Base-by-base conservation (phyloP, 1,140 invertebrate species). In the Lasaia peninsularis region DNA sequence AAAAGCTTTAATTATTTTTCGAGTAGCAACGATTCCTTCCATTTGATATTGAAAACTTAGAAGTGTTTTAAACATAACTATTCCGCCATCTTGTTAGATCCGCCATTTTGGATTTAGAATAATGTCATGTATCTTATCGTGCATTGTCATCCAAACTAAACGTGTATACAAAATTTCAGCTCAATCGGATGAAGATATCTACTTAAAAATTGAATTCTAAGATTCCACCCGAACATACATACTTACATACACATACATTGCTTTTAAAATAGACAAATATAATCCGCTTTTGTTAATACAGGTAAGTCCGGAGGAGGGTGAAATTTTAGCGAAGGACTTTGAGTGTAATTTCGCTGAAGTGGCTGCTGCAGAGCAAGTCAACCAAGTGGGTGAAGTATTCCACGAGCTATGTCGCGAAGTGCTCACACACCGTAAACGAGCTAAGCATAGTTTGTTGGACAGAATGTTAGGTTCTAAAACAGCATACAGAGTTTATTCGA, bases 331-430 rank as follows among this genome's bases (percentile, higher is more conserved):
- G 0, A 96, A 96, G 81, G 95, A 96, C 75, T 94, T 95, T 63
- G 96, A 97, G 71, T 96, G 95, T 79, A 94, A 92, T 74, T 97
- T 97, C 81, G 92, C 92, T n/a, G 96, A 97, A 89, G 93, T 97
- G n/a, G 94, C 95, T 0, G 96, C 96, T 0, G 95, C 96, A 0
- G 96, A 97, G 82, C 95, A 96, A 86, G 95, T 96, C 18, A 89
- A 89, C 56, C 92, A 92, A 68, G 94, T 97, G 2, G 94, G 94
- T 1, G 94, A 96, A 52, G 95, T 94, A 4, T 97, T 97, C 86
- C 93, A 95, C 69, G 95, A 96, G 68, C 91, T 97, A 3, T 96
- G 95, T 73, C 91, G 94, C 18, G 95, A 96, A 69, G 94, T 97
- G 7, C 86, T 96, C 50, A 91, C 92, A 14, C 92, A 93, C 2